These are phyloP conservation scores for Acronicta alni DNA, from an alignment of 2,888 invertebrate species.

Conservation along the genomic window DNA sequence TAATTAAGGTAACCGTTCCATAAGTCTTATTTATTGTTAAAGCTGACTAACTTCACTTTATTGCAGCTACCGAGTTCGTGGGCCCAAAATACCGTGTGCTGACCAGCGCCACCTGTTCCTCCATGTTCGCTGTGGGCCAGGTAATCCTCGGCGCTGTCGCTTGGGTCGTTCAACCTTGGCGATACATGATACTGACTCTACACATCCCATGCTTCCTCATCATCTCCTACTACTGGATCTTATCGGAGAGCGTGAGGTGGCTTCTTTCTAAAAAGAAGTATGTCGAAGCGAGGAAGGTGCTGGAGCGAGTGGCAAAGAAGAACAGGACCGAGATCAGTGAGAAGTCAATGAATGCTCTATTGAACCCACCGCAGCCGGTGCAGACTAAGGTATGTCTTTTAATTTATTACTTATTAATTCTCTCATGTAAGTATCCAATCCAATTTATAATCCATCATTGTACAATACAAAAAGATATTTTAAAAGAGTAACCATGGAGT, in stretches of 20 bases:
- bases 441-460: too few relatives aligned
- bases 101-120: conserved; percentile 91
- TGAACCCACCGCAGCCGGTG: conserved; percentile 73
- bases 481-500: too few relatives aligned
- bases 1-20: neutral
- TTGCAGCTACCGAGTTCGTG: conserved; percentile 92
- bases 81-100: conserved; percentile 93
- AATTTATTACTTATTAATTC: too few relatives aligned
- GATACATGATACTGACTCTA: conserved; percentile 90
- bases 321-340: conserved; percentile 90
- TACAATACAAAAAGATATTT: too few relatives aligned
- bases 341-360: conserved; percentile 81
- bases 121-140: conserved; percentile 93
- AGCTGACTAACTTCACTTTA: neutral
- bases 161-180: conserved; percentile 92
- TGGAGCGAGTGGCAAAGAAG: conserved; percentile 90
- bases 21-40: conserved; percentile 1
- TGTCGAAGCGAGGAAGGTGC: conserved; percentile 89
- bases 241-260: conserved; percentile 93
- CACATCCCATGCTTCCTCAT: conserved; percentile 92
- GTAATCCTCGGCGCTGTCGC: conserved; percentile 91
- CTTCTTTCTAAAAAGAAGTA: conserved; percentile 91
- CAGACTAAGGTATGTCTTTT: conserved; percentile 23
- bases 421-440: too few relatives aligned
- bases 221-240: conserved; percentile 91